Evolutionary conservation across 92 coral and sea anemone genomes (phyloP), one percentile per base, ranked within the genome.

Genomic region (Epizoanthus scotinus): DNA sequence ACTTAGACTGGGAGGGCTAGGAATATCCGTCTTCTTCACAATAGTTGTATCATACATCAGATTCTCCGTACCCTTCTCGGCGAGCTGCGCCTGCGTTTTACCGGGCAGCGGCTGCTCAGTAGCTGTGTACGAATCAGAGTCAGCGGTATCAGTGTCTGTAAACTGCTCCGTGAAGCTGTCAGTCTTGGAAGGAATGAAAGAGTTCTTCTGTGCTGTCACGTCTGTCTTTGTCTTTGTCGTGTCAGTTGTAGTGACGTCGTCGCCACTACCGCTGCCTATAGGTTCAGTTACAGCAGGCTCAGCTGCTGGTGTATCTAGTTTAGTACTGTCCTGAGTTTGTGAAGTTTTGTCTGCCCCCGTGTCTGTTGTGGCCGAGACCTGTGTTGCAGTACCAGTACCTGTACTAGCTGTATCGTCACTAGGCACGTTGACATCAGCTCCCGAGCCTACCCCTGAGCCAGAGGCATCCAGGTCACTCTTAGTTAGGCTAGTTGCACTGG

Each of bases 391-490:
- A 77, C 83, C 77, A 81, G 77, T 59, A 71, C 84, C 90, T 31
- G 73, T 84, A 77, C 83, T 77, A 83, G 71, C 87, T 94, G 87
- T 53, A 34, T 87, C 63, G 89, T 88, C 88, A 85, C 88, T 90
- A 47, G n/a, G 75, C 56, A 88, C 93, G 63, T 86, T 91, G 87
- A 92, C 86, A 77, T 70, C 84, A 38, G 93, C 80, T 94, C 93
- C 89, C 64, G 87, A 75, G 67, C 91, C 98, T 71, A 92, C 83
- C 70, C 95, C 98, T 59, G 98, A 93, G 83, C 90, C 97, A 70
- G 97, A 90, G 54, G 78, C 58, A 54, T 83, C 88, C 87, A 86
- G 88, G 62, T 83, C 88, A 78, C 87, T 85, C 85, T 93, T 91
- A 67, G 89, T 91, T 68, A 91, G 65, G 70, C 95, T 91, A 77